Conservation (phyloP, 2,888 invertebrate species). For the Xanthia togata region DNA sequence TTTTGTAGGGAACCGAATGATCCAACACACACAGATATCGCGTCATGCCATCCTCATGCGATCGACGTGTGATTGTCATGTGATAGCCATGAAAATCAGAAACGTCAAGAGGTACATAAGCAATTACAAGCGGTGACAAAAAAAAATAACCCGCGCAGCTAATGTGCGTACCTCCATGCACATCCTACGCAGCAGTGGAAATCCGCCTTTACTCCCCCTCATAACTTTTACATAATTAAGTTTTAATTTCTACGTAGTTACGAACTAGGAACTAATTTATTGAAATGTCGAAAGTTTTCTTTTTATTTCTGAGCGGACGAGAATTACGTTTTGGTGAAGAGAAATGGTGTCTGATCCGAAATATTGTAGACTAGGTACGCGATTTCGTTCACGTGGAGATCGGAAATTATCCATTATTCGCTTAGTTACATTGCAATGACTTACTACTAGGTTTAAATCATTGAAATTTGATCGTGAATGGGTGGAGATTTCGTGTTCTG, state of each 20-base stretch:
- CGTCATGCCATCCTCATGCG: neutral
- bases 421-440: no score
- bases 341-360: constrained; percentile 8
- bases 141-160: neutral
- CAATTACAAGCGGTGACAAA: neutral
- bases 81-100: neutral
- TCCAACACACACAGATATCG: neutral
- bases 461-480: no score
- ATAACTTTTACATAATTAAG: constrained; percentile 49
- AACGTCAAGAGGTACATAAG: neutral
- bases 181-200: constrained; percentile 11
- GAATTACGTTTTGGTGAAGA: constrained; percentile 6
- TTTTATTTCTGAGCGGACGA: neutral
- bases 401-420: no score
- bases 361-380: neutral
- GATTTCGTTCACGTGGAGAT: no score
- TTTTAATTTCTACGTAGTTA: constrained; percentile 52
- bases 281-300: constrained; percentile 39
- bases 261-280: constrained; percentile 56
- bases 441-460: no score
- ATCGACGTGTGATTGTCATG: neutral
- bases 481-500: neutral
- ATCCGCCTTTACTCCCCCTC: neutral
- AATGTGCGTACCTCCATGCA: neutral
- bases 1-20: no score